Conservation (phyloP, 2,888 invertebrate genomes). For the Noctua janthina region DNA sequence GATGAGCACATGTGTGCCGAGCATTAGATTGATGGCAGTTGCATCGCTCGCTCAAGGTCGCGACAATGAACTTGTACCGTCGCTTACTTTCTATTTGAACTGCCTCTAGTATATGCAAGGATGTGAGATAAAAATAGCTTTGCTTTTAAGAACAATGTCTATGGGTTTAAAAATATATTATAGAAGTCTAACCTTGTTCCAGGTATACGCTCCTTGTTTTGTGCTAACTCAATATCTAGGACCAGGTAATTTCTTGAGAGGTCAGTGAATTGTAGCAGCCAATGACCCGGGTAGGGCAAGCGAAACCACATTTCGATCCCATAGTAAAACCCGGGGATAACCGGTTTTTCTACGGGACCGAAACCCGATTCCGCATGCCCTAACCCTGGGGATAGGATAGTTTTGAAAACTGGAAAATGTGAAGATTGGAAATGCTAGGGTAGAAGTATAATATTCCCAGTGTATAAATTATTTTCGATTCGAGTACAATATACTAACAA, state of each 20-base stretch:
- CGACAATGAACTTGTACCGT: conserved; percentile 78
- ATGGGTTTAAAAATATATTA: no score
- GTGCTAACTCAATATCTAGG: background rate
- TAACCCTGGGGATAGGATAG: no score
- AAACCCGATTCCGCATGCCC: no score
- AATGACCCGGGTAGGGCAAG: background rate
- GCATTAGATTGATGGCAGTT: conserved; percentile 55
- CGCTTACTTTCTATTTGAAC: conserved; percentile 85
- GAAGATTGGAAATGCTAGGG: background rate
- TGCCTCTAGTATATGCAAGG: conserved; percentile 51
- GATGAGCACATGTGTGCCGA: conserved; percentile 31
- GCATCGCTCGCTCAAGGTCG: conserved; percentile 78
- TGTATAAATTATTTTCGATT: no score
- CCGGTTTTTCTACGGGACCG: no score
- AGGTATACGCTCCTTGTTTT: background rate
- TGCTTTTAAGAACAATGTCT: background rate
- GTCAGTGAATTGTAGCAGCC: background rate
- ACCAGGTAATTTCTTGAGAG: background rate
- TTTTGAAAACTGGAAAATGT: background rate
- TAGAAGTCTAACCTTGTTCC: background rate
- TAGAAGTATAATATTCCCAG: no score
- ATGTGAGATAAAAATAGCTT: conserved; percentile 13
- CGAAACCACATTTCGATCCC: no score
- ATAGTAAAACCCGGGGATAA: no score
- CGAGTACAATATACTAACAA: no score